Percentiles rank a stretch among this genome's conserved stretches.
Evolutionary conservation across 2,888 invertebrate species (phyloP).

Genomic region (Trissolcus brochymenae): DNA sequence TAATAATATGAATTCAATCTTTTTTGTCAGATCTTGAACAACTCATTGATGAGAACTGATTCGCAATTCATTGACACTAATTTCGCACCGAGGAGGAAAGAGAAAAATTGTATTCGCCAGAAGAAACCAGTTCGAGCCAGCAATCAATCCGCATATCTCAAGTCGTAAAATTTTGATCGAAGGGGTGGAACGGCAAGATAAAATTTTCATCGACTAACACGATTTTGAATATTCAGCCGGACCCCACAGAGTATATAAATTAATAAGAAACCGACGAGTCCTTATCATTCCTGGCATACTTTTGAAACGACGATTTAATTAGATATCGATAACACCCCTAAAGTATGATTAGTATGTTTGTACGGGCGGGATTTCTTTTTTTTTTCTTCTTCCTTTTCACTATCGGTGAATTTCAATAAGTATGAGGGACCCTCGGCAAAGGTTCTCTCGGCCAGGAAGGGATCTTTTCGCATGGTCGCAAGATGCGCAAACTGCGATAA

Average conservation of each 20-base stretch:
- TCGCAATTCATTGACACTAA: neutral
- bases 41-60: too few species aligned
- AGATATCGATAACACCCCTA: slow-evolving; percentile 18
- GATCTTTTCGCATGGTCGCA: slow-evolving; percentile 49
- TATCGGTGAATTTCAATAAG: slow-evolving; percentile 50
- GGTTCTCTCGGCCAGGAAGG: slow-evolving; percentile 14
- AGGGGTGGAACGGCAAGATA: too few species aligned
- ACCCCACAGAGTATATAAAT: neutral
- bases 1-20: too few species aligned
- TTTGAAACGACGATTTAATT: slow-evolving; percentile 31
- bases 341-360: slow-evolving; percentile 28
- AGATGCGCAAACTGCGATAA: slow-evolving; percentile 53
- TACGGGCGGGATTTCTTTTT: slow-evolving; percentile 12
- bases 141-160: neutral
- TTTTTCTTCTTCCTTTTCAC: slow-evolving; percentile 15
- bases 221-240: too few species aligned
- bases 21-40: neutral
- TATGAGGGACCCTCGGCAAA: slow-evolving; percentile 41
- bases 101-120: neutral
- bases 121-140: slow-evolving; percentile 2
- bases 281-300: slow-evolving; percentile 13
- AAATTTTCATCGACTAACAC: too few species aligned
- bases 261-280: neutral
- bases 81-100: neutral
- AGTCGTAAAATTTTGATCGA: slow-evolving; percentile 1